Percentiles rank a stretch among this genome's conserved stretches.
These are phyloP conservation scores for Megaleporinus macrocephalus DNA, from an alignment of 2,113 vertebrate genomes.

Conservation along the genomic window DNA sequence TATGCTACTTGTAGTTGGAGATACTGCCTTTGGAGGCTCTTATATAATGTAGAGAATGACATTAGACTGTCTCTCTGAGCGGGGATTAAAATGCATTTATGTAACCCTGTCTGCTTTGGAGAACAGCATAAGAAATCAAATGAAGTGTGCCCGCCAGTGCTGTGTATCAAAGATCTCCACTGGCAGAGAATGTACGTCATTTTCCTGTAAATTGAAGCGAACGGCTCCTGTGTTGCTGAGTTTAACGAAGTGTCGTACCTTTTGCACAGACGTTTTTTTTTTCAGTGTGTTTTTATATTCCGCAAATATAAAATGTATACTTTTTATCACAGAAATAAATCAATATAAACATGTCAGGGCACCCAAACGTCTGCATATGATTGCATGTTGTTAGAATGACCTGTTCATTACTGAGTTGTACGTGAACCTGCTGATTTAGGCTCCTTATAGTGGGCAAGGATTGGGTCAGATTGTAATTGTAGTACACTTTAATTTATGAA, in stretches of 20 bases:
- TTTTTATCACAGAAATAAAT: too few relatives aligned
- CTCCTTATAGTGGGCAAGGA: neutral
- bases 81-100: slow-evolving; percentile 73
- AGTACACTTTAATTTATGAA: too few relatives aligned
- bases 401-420: too few relatives aligned
- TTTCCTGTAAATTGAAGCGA: too few relatives aligned
- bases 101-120: slow-evolving; percentile 62
- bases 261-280: too few relatives aligned
- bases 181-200: too few relatives aligned
- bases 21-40: slow-evolving; percentile 54
- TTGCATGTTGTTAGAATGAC: neutral
- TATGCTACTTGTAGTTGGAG: slow-evolving; percentile 21
- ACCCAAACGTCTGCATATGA: neutral
- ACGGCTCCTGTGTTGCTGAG: too few relatives aligned
- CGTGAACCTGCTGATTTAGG: neutral
- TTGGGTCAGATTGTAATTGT: too few relatives aligned
- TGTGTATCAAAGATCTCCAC: neutral
- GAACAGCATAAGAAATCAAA: slow-evolving; percentile 39
- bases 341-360: too few relatives aligned
- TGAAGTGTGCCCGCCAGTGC: neutral
- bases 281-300: too few relatives aligned
- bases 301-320: too few relatives aligned
- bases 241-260: too few relatives aligned
- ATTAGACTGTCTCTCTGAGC: slow-evolving; percentile 63
- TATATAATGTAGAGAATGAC: slow-evolving; percentile 64